Evolutionary conservation across 2,113 vertebrate species (phyloP).

Genomic region (Bagarius yarrelli): DNA sequence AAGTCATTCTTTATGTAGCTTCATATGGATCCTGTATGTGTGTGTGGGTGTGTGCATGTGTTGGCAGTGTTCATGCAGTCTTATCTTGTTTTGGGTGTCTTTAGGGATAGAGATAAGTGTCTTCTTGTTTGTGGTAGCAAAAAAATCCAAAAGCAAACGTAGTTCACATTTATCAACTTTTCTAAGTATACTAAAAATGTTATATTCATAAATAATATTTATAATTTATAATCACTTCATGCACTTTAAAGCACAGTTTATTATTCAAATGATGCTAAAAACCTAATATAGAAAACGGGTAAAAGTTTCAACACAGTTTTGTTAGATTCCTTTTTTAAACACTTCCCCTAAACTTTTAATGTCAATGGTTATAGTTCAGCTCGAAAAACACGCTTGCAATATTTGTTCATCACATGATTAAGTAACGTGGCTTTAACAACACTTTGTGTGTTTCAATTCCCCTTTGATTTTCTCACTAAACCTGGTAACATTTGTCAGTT

Average conservation of each 20-base stretch:
- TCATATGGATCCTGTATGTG: not conserved
- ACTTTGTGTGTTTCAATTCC: not conserved
- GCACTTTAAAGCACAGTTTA: not conserved
- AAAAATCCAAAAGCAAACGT: not conserved
- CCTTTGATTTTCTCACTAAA: not conserved
- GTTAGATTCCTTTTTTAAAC: not conserved
- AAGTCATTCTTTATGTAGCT: conserved; percentile 12
- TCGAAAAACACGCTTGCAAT: not conserved
- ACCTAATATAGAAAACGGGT: not conserved
- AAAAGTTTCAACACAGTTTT: not conserved
- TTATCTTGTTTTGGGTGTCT: conserved; percentile 16
- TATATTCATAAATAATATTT: no score
- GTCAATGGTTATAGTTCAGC: not conserved
- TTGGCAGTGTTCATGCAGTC: not conserved
- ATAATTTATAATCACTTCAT: not conserved
- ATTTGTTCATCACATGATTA: not conserved
- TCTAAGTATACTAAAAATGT: not conserved
- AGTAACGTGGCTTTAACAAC: not conserved
- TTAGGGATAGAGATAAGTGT: conserved; percentile 1
- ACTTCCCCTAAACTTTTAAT: not conserved
- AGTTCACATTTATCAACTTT: not conserved
- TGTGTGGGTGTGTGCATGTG: not conserved
- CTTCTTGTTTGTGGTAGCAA: not conserved
- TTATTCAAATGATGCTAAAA: not conserved
- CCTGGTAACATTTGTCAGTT: not conserved